Evolutionary conservation across 2,888 invertebrate genomes (phyloP).

Genomic region (Rhamnusium bicolor): DNA sequence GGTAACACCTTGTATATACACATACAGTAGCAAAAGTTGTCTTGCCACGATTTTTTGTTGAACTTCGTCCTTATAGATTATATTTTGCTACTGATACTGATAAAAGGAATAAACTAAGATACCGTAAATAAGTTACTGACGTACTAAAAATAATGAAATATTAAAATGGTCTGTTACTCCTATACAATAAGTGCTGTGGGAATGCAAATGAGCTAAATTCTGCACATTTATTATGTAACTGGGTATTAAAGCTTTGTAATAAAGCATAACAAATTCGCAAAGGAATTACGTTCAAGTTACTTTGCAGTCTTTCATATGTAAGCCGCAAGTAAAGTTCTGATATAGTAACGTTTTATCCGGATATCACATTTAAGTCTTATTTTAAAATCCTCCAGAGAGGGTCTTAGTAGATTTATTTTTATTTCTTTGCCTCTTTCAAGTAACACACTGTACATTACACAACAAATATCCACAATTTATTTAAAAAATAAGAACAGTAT

Average conservation of each 20-base stretch:
- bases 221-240: background rate
- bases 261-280: background rate
- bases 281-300: background rate
- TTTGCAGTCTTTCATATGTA: background rate
- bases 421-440: background rate
- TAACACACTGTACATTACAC: too few relatives aligned
- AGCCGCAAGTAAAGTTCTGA: background rate
- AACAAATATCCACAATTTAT: too few relatives aligned
- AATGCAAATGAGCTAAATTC: background rate
- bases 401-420: background rate
- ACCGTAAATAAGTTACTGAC: too few relatives aligned
- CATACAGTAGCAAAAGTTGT: too few relatives aligned
- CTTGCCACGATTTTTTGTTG: too few relatives aligned
- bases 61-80: too few relatives aligned
- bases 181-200: background rate
- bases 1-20: too few relatives aligned
- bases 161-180: too few relatives aligned
- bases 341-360: background rate
- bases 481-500: too few relatives aligned
- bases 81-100: too few relatives aligned
- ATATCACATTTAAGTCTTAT: background rate
- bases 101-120: too few relatives aligned
- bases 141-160: too few relatives aligned
- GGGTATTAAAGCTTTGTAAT: background rate
- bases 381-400: background rate